Conservation (phyloP, 1,140 invertebrate genomes). For the Anthonomus grandis region DNA sequence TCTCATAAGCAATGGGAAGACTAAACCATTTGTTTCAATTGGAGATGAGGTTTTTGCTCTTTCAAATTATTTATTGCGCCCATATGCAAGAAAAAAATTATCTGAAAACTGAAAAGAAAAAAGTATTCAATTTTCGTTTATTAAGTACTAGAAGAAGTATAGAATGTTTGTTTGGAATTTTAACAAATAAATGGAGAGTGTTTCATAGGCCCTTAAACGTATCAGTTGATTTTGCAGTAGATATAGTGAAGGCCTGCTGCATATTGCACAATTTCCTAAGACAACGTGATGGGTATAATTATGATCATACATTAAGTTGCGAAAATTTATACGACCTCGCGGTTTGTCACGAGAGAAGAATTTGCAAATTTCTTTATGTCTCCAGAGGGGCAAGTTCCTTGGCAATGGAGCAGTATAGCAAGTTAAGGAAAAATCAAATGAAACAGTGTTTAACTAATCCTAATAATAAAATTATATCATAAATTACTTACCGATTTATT, state of each 20-base stretch:
- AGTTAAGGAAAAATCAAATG: not conserved
- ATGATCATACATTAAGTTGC: slow-evolving; percentile 36
- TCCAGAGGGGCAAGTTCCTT: not conserved
- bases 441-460: not conserved
- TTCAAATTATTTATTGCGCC: not conserved
- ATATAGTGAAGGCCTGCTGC: not conserved
- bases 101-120: not conserved
- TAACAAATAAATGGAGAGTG: not conserved
- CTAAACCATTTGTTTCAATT: not conserved
- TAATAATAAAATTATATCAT: not conserved
- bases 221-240: not conserved
- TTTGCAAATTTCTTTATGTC: not conserved
- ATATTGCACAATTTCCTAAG: not conserved
- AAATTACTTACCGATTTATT: not conserved
- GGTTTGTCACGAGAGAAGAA: not conserved
- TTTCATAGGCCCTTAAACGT: not conserved
- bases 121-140: not conserved
- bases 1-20: not conserved
- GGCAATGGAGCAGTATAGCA: not conserved
- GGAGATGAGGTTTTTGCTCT: not conserved
- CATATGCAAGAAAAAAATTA: not conserved
- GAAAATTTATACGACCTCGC: not conserved
- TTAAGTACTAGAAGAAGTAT: not conserved
- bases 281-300: slow-evolving; percentile 29
- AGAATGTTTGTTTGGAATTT: not conserved